phyloP scores from a whole-genome alignment of 30 jellyfish, hydroid and myxozoan species.

The Turritopsis rubra region DNA sequence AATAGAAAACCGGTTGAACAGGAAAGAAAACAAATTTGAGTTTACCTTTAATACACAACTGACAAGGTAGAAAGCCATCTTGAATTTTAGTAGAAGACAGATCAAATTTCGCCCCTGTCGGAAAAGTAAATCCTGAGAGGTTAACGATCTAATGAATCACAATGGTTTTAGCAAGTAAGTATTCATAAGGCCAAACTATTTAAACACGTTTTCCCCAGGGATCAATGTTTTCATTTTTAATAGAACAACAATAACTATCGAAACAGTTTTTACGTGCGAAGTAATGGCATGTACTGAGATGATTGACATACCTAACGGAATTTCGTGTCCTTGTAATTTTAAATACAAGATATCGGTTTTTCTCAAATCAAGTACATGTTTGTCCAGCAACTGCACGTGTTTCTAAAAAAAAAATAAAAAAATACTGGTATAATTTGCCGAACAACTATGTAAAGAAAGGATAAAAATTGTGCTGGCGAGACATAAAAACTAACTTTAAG shows the following conservation, averaged over 20 bases:
- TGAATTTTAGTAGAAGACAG: conserved; percentile 15
- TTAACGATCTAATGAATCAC: not conserved
- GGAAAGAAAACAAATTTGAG: not conserved
- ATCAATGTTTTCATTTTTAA: not conserved
- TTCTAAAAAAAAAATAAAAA: conserved; percentile 17
- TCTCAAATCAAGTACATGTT: conserved; percentile 37
- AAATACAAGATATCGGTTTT: conserved; percentile 39
- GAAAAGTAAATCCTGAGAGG: not conserved
- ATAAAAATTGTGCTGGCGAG: not conserved
- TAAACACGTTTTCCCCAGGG: not conserved
- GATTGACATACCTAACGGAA: conserved; percentile 52
- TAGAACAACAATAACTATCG: too few species aligned
- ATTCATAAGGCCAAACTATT: too few species aligned
- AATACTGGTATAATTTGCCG: not conserved
- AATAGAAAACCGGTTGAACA: not conserved
- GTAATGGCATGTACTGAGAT: not conserved
- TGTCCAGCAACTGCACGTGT: conserved; percentile 46
- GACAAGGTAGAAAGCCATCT: conserved; percentile 37
- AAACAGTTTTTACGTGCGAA: not conserved
- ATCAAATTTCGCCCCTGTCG: conserved; percentile 26
- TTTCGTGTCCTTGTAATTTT: conserved; percentile 48
- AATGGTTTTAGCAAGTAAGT: too few species aligned
- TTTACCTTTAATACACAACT: conserved; percentile 23
- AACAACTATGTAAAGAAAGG: not conserved
- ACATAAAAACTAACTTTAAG: not conserved